Base-by-base conservation (phyloP, 2,888 invertebrate genomes). In the Trissolcus japonicus region DNA sequence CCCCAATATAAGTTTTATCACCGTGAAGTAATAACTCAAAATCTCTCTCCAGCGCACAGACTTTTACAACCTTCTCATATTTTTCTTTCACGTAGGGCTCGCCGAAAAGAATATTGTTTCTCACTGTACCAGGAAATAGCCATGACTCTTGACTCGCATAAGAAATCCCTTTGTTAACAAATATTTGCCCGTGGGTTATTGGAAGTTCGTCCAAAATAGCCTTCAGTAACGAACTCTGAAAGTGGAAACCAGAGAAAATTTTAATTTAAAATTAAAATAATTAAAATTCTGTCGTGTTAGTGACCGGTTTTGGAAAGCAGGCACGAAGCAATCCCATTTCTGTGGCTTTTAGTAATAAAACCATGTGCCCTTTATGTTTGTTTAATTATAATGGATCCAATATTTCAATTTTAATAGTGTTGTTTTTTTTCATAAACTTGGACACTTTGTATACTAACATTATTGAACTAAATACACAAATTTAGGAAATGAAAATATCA, bases 81-180 rank as follows among this genome's bases (percentile, higher is more conserved):
- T 92, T 91, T 65, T 90, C 90, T 59, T 91, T 90, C 76, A 93
- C 91, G 84, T 90, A 94, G 0, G 91, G 90, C 79, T 92, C 89
- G 0, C 96, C 96, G 87, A 97, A 97, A n/a, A 95, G 87, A 82
- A 97, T 95, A 89, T 97, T 97, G 85, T 96, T 95, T 59, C 94
- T 90, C 0, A 97, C 91, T 0, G 94, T 93, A 14, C 93, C 92
- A 0, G 93, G 93, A 86, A 94, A 95, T 0, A 95, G 92, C 97
- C 97, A 97, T 6, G 97, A 92, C 86, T 96, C 95, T 89, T 96
- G 96, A 80, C 94, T 92, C 0, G 95, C 94, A 87, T 96, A 97
- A 25, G 94, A 93, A n/a, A 94, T 84, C 41, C 86, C 90, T 2
- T 94, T 96, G 60, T 91, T 91, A 13, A 94, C 90, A 63, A 91